Percentiles rank a stretch among this genome's conserved stretches.
Conservation (phyloP, 2,888 invertebrate species). For the Cinara cedri region DNA sequence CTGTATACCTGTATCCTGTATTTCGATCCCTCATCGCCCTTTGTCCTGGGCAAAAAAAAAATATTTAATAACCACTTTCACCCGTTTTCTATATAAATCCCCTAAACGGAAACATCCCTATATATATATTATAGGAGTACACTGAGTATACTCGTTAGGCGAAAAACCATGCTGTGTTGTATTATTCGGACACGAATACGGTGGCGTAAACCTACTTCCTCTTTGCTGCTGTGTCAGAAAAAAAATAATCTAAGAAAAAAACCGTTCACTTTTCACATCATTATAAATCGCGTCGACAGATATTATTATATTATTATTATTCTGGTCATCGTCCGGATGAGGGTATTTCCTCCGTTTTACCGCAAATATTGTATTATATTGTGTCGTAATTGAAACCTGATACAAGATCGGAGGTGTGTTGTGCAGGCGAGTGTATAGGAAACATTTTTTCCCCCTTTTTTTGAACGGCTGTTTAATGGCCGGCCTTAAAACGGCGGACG, state of each 20-base stretch:
- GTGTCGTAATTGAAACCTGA: conserved; percentile 49
- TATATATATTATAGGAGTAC: too few species aligned
- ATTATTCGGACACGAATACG: conserved; percentile 22
- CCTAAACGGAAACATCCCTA: not conserved
- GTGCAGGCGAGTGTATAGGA: not conserved
- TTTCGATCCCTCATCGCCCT: too few species aligned
- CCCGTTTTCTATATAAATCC: not conserved
- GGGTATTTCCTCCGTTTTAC: conserved; percentile 36
- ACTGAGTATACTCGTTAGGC: conserved; percentile 30
- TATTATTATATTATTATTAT: conserved; percentile 16
- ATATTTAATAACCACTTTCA: not conserved
- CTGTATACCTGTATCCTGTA: too few species aligned
- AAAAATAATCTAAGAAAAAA: not conserved
- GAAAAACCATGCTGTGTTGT: conserved; percentile 14
- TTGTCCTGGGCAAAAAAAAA: too few species aligned
- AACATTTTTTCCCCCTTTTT: not conserved
- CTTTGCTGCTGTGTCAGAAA: not conserved
- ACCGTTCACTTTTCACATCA: conserved; percentile 19
- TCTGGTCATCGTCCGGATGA: conserved; percentile 33
- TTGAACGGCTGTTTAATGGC: conserved; percentile 49
- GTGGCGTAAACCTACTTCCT: conserved; percentile 7
- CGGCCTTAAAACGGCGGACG: conserved; percentile 8
- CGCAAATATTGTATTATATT: not conserved
- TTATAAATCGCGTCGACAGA: conserved; percentile 39
- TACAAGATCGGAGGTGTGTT: not conserved